Conservation (phyloP, 2,888 invertebrate genomes). For the Eugnorisma glareosa region DNA sequence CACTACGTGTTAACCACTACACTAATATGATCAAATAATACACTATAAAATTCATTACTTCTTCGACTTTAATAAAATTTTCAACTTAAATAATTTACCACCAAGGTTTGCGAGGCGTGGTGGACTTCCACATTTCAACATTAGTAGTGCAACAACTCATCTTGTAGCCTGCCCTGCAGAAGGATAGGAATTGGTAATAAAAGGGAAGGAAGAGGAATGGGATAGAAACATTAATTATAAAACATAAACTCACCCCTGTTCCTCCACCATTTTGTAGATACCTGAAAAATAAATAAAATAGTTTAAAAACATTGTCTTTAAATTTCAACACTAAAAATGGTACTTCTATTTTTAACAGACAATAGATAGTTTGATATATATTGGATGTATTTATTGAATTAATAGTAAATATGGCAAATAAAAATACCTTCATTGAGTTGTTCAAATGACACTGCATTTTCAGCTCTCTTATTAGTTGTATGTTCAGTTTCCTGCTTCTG, state of each 20-base stretch:
- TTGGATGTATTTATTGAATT: background rate
- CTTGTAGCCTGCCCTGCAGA: constrained; percentile 79
- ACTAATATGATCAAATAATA: constrained; percentile 6
- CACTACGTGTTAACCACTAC: constrained; percentile 6
- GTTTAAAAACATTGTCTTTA: background rate
- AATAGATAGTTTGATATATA: background rate
- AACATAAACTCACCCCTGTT: constrained; percentile 78
- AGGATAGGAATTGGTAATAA: constrained; percentile 51
- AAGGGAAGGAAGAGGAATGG: constrained; percentile 38
- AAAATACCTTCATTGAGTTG: constrained; percentile 78
- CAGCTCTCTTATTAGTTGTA: constrained; percentile 47
- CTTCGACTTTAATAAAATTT: background rate
- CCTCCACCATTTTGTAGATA: constrained; percentile 80
- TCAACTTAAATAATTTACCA: constrained; percentile 76
- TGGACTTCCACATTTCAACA: constrained; percentile 80
- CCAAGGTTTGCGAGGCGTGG: constrained; percentile 79
- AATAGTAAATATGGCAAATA: constrained; percentile 2
- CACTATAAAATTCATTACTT: background rate
- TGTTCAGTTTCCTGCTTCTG: constrained; percentile 31
- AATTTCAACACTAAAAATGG: background rate
- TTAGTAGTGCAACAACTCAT: constrained; percentile 83
- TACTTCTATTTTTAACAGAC: background rate
- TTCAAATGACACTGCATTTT: constrained; percentile 72
- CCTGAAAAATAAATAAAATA: constrained; percentile 73
- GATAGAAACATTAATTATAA: background rate